Evolutionary conservation across 1,140 invertebrate genomes (phyloP).

Genomic region (Polypedilum pembai): DNA sequence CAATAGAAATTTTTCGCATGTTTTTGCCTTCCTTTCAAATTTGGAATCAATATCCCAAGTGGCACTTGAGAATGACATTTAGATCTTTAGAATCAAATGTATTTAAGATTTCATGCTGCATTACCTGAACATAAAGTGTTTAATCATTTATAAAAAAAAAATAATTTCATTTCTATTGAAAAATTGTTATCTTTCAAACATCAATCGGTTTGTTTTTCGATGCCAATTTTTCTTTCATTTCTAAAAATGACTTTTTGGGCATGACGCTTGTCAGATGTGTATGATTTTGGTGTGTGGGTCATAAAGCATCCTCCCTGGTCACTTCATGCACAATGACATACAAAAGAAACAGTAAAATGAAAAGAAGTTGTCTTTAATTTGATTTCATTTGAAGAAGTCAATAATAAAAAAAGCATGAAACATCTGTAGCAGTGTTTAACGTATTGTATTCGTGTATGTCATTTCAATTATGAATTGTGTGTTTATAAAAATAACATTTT

Average conservation of each 20-base stretch:
- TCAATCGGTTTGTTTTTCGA: neutral
- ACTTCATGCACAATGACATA: neutral
- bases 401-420: constrained; percentile 12
- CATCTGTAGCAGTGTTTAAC: neutral
- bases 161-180: neutral
- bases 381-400: neutral
- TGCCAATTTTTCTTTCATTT: too few species aligned
- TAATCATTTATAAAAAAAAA: constrained; percentile 15
- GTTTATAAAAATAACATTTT: neutral
- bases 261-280: neutral
- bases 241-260: neutral
- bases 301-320: neutral
- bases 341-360: too few species aligned
- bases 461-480: neutral
- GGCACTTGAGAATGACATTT: neutral
- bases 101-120: constrained; percentile 4
- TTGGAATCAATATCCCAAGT: constrained; percentile 2
- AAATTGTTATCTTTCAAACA: neutral
- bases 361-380: too few species aligned
- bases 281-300: neutral
- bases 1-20: constrained; percentile 5
- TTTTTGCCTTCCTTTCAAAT: neutral
- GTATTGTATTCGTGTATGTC: neutral
- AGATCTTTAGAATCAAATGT: neutral
- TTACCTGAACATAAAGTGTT: constrained; percentile 18